Percentiles rank a stretch among this genome's conserved stretches.
Evolutionary conservation across 2,888 invertebrate species (phyloP).

Genomic region (Blastobasis lacticolella): DNA sequence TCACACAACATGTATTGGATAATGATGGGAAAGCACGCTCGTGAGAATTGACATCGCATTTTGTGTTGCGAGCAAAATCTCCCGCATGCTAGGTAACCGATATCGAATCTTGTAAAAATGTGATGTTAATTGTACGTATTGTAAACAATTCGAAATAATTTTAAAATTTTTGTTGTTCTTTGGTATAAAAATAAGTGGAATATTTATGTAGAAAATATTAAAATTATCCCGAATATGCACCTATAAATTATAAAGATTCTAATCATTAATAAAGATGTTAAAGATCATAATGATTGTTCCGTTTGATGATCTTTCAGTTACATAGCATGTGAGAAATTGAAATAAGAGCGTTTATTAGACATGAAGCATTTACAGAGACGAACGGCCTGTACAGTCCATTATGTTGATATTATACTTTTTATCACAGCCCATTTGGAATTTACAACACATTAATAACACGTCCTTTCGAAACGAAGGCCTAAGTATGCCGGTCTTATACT

Average conservation of each 20-base stretch:
- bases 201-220: conserved; percentile 28
- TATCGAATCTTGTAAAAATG: no score
- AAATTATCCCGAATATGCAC: conserved; percentile 22
- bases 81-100: conserved; percentile 22
- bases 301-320: neutral
- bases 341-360: conserved; percentile 37
- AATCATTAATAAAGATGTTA: no score
- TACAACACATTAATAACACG: conserved; percentile 70
- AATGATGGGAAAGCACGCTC: conserved; percentile 57
- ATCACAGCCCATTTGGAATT: conserved; percentile 90
- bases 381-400: conserved; percentile 81
- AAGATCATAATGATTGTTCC: no score
- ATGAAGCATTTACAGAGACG: conserved; percentile 64
- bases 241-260: no score
- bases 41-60: conserved; percentile 59
- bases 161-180: conserved; percentile 26
- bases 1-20: conserved; percentile 58
- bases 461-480: conserved; percentile 65
- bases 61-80: conserved; percentile 31
- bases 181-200: conserved; percentile 47
- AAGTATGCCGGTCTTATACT: conserved; percentile 53
- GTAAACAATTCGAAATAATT: conserved; percentile 20
- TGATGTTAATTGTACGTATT: no score
- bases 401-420: conserved; percentile 76
- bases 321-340: conserved; percentile 2